Conservation (phyloP, 2,113 vertebrate species). For the Sus scrofa region T2T-Sscrofa CM000814.6:124622001-124622500, state of each 20-base stretch:
- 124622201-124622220: conserved; percentile 70
- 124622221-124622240: conserved; percentile 70
- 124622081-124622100: background rate
- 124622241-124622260: conserved; percentile 72
- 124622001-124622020: background rate
- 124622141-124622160: conserved; percentile 63
- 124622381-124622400: background rate
- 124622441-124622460: background rate
- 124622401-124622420: background rate
- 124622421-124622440: background rate
- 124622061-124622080: background rate
- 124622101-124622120: background rate
- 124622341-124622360: conserved; percentile 72
- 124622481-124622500: background rate
- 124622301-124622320: conserved; percentile 83
- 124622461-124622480: background rate
- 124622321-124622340: conserved; percentile 82
- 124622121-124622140: conserved; percentile 66
- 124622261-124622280: conserved; percentile 83
- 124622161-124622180: conserved; percentile 34
- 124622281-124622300: conserved; percentile 79
- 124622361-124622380: conserved; percentile 25
- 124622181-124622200: conserved; percentile 72
- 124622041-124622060: background rate
- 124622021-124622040: background rate